A percentile compares a stretch with the other conserved stretches of the same genome.
Conservation (phyloP, 2,797 vertebrate species). For the Hippopotamyrus pictus region DNA sequence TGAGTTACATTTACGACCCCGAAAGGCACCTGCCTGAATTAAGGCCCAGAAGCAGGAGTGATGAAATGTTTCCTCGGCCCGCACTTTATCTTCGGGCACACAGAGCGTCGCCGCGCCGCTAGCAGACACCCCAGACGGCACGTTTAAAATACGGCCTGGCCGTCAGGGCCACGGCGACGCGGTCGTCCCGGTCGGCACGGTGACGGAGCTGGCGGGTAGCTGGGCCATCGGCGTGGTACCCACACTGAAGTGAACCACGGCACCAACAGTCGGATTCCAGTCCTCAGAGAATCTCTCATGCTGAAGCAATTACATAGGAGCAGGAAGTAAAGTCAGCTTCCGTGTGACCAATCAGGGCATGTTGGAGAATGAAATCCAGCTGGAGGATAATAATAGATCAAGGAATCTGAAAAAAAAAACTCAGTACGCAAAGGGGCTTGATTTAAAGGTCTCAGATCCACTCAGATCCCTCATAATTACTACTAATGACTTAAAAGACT, state of each 20-base stretch:
- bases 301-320: neutral
- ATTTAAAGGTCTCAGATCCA: neutral
- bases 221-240: neutral
- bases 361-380: neutral
- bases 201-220: neutral
- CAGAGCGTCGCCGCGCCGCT: too few relatives aligned
- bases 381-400: neutral
- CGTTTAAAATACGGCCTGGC: neutral
- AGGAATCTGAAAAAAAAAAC: neutral
- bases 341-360: neutral
- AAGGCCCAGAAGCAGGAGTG: neutral
- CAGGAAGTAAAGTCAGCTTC: neutral
- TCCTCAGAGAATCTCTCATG: neutral
- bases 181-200: neutral
- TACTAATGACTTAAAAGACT: neutral
- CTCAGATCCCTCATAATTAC: neutral
- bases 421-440: neutral
- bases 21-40: neutral
- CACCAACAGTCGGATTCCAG: neutral
- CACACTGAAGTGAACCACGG: neutral
- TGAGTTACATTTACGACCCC: neutral
- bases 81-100: neutral
- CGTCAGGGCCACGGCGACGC: neutral
- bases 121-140: neutral
- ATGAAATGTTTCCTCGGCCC: neutral